Evolutionary conservation across 2,888 invertebrate species (phyloP).

Genomic region (Patella ulyssiponensis): DNA sequence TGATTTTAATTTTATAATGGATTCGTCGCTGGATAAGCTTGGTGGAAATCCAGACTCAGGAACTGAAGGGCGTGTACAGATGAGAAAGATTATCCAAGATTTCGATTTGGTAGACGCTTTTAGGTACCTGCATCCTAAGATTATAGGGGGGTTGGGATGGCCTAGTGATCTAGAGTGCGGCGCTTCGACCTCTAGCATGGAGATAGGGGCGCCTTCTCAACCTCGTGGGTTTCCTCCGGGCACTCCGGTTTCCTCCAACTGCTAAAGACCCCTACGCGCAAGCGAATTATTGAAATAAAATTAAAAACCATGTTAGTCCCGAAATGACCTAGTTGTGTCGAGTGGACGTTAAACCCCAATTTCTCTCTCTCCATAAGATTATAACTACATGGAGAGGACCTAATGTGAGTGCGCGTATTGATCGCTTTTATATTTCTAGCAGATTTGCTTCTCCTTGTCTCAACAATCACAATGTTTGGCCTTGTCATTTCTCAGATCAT

Average conservation of each 20-base stretch:
- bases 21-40: slow-evolving; percentile 26
- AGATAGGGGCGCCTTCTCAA: too few species aligned
- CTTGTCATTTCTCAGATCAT: slow-evolving; percentile 5
- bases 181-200: too few species aligned
- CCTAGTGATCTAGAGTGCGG: too few species aligned
- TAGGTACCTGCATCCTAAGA: slow-evolving; percentile 20
- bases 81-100: slow-evolving; percentile 22
- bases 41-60: slow-evolving; percentile 28
- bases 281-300: too few species aligned
- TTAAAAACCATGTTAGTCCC: too few species aligned
- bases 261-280: too few species aligned
- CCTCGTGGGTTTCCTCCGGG: too few species aligned
- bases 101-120: slow-evolving; percentile 27
- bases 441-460: neutral
- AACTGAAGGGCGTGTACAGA: slow-evolving; percentile 20
- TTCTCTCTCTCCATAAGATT: too few species aligned
- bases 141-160: too few species aligned
- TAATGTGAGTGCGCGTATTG: neutral
- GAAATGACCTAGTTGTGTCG: too few species aligned
- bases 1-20: slow-evolving; percentile 34
- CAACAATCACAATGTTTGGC: neutral
- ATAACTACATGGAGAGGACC: neutral
- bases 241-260: too few species aligned
- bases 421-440: neutral
- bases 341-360: too few species aligned